Conservation (phyloP, 1,140 invertebrate species). For the Plectus sambesii region DNA sequence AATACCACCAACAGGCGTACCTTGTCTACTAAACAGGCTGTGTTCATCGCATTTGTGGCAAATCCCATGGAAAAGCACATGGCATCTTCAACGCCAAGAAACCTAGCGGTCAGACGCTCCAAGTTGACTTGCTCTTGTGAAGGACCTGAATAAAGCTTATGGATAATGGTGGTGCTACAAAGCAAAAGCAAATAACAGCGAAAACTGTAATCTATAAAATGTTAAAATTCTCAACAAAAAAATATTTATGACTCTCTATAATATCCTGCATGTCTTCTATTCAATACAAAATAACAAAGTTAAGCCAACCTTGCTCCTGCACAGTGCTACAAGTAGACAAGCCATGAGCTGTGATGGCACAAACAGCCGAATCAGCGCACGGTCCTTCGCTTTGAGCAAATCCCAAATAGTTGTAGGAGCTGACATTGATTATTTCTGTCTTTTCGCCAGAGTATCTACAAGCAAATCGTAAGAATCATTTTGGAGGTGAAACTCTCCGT, state of each 20-base stretch:
- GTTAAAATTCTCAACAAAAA: too few species aligned
- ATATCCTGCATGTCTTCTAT: constrained; percentile 31
- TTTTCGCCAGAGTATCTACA: constrained; percentile 45
- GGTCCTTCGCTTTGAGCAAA: constrained; percentile 51
- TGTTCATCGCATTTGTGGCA: constrained; percentile 86
- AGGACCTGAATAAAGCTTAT: constrained; percentile 53
- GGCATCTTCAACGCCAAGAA: constrained; percentile 81
- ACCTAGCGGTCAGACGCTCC: constrained; percentile 70
- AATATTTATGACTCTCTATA: not conserved
- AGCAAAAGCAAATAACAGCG: not conserved
- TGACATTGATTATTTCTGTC: constrained; percentile 51
- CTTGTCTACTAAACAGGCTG: constrained; percentile 69
- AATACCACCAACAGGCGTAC: constrained; percentile 26
- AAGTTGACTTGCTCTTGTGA: constrained; percentile 65
- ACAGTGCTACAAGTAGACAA: constrained; percentile 46
- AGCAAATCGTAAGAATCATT: too few species aligned
- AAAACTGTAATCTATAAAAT: too few species aligned
- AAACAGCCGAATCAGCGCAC: constrained; percentile 47
- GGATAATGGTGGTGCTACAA: constrained; percentile 10
- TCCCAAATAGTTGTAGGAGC: constrained; percentile 54
- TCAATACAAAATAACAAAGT: too few species aligned
- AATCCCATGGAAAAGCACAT: constrained; percentile 97
- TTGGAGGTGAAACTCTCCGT: too few species aligned
- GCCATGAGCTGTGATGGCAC: constrained; percentile 46
- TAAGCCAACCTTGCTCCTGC: too few species aligned